Evolutionary conservation across 2,888 invertebrate species (phyloP), one percentile per base, ranked within the genome.

Genomic region (Diplolepis rosae): DNA sequence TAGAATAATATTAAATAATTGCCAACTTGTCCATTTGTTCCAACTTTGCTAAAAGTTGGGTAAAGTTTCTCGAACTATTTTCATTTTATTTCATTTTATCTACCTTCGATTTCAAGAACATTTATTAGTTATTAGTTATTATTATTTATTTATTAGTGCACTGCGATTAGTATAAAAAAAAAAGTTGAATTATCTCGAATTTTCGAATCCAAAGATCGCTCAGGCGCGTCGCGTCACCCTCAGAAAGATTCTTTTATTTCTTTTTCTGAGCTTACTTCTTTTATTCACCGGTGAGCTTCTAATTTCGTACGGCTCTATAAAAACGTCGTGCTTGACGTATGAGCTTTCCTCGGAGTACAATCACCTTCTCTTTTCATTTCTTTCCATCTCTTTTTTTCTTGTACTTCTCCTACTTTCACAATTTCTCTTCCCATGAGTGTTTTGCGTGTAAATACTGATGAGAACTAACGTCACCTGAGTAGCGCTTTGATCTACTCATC

Each of bases 301-400:
- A 86, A 86, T 85, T 86, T 80, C 78, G 83, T 73, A 70, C 71
- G 73, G 73, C 79, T 80, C 84, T 83, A 84, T 83, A 86, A 86
- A 86, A 86, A 85, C 76, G 84, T 83, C 83, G 81, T 71, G 77
- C 77, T 79, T 79, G 82, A 80, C 78, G 76, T 80, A 79, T 75
- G 79, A 71, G 74, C 70, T 48, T 67, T 39, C 66, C 69, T 66
- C 61, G 24, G 45, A 52, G 48, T 54, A 66, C 50, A 35, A 56
- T 50, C 42, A 32, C 28, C 50, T 66, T 24, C 48, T 32, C 45
- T 42, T 48, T 54, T 51, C 9, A 54, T 65, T 27, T 61, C 50
- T n/a, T 22, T 50, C n/a, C n/a, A n/a, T n/a, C 7, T 51, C n/a
- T 54, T 54, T 45, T 45, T 18, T 45, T 45, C 18, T 9, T n/a